Conservation (phyloP, 2,797 vertebrate species). For the Phataginus tricuspis region DNA sequence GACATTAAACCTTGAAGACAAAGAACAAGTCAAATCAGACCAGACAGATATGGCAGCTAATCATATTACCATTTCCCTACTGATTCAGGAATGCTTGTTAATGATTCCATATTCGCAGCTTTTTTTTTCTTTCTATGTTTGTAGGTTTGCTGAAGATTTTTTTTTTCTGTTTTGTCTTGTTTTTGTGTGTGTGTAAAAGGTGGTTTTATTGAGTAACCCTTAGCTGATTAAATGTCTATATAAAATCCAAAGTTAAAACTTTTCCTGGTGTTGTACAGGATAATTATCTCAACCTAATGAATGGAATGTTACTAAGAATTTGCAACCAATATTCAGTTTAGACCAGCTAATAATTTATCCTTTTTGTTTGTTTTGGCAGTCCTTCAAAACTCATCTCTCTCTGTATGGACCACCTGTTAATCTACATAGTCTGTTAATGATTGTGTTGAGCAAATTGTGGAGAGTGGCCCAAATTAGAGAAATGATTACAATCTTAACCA, state of each 20-base stretch:
- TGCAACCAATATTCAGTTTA: background rate
- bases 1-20: background rate
- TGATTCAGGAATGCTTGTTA: background rate
- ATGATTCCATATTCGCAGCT: background rate
- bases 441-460: background rate
- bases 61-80: background rate
- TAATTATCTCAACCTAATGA: background rate
- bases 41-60: background rate
- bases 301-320: background rate
- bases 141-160: background rate
- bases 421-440: background rate
- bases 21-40: background rate
- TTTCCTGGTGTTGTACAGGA: background rate
- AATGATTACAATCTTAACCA: background rate
- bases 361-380: background rate
- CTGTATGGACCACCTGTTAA: background rate
- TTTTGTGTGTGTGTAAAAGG: background rate
- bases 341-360: background rate
- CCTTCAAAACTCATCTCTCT: background rate
- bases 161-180: too few species aligned
- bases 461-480: background rate
- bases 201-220: background rate
- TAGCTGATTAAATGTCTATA: background rate
- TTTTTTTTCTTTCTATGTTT: background rate
- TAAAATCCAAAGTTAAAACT: background rate